Evolutionary conservation across 1,140 invertebrate genomes (phyloP).

Genomic region (Bombus haemorrhoidalis): DNA sequence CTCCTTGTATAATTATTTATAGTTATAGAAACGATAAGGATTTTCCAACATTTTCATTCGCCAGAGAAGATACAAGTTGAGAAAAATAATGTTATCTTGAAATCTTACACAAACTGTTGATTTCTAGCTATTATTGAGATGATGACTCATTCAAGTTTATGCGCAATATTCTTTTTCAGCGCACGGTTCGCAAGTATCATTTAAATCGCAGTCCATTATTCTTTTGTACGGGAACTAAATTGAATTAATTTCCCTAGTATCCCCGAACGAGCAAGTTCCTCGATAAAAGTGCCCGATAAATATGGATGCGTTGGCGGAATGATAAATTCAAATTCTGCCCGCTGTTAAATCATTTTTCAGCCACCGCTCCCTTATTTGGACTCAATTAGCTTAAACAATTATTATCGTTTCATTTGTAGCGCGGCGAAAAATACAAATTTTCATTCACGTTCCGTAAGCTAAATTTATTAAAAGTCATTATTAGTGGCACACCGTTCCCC

Average conservation of each 20-base stretch:
- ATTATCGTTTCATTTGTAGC: conserved; percentile 34
- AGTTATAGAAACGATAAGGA: not conserved
- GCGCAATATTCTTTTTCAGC: conserved; percentile 6
- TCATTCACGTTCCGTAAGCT: not conserved
- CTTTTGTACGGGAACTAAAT: conserved; percentile 45
- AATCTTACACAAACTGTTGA: not conserved
- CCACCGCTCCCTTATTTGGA: conserved; percentile 19
- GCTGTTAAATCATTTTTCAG: conserved; percentile 40
- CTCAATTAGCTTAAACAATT: conserved; percentile 47
- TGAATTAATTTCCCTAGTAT: conserved; percentile 45
- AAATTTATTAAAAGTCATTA: conserved; percentile 43
- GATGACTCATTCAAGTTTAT: conserved; percentile 10
- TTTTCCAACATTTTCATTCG: not conserved
- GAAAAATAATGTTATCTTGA: conserved; percentile 1
- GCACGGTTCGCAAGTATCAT: not conserved
- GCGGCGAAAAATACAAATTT: conserved; percentile 39
- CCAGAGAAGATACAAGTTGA: not conserved
- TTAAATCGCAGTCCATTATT: conserved; percentile 43
- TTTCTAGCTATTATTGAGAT: not conserved
- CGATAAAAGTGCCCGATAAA: conserved; percentile 50
- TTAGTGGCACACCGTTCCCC: not conserved
- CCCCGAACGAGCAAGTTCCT: conserved; percentile 35
- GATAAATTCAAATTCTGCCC: conserved; percentile 46
- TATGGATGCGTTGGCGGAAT: conserved; percentile 40
- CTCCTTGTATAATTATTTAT: not conserved